A percentile compares a stretch with the other conserved stretches of the same genome.
Conservation (phyloP, 1,140 invertebrate species). For the Penaeus indicus region DNA sequence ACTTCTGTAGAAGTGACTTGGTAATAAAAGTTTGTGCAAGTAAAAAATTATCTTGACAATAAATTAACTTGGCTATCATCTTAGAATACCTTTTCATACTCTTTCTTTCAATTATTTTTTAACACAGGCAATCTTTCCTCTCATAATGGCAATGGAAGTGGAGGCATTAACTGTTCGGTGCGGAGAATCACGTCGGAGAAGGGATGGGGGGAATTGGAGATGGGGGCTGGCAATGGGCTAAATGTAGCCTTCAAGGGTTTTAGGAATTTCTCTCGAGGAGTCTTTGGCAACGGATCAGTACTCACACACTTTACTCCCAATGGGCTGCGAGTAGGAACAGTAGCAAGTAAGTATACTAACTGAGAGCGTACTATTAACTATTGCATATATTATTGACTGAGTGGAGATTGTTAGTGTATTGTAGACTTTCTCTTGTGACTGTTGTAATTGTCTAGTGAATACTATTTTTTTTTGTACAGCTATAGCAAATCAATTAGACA, state of each 20-base stretch:
- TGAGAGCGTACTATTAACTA: no score
- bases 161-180: conserved; percentile 81
- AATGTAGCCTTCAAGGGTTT: conserved; percentile 55
- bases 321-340: conserved; percentile 53
- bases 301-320: conserved; percentile 55
- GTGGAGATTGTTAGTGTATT: no score
- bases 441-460: background rate
- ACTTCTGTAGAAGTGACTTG: no score
- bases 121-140: conserved; percentile 78
- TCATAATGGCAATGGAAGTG: conserved; percentile 87
- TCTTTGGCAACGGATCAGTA: conserved; percentile 57
- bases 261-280: conserved; percentile 58
- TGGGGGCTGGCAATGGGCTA: conserved; percentile 68
- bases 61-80: no score
- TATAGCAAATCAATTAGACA: conserved; percentile 86
- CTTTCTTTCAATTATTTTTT: background rate
- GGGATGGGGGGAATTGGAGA: conserved; percentile 86
- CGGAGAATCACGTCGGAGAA: conserved; percentile 83
- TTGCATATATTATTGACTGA: no score
- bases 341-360: conserved; percentile 59
- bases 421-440: no score
- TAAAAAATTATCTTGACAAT: no score
- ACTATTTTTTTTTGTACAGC: conserved; percentile 73
- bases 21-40: no score
- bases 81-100: no score